Percentiles rank a stretch among this genome's conserved stretches.
phyloP scores from a whole-genome alignment of 2,797 vertebrate species.

The Ispidina lecontei region DNA sequence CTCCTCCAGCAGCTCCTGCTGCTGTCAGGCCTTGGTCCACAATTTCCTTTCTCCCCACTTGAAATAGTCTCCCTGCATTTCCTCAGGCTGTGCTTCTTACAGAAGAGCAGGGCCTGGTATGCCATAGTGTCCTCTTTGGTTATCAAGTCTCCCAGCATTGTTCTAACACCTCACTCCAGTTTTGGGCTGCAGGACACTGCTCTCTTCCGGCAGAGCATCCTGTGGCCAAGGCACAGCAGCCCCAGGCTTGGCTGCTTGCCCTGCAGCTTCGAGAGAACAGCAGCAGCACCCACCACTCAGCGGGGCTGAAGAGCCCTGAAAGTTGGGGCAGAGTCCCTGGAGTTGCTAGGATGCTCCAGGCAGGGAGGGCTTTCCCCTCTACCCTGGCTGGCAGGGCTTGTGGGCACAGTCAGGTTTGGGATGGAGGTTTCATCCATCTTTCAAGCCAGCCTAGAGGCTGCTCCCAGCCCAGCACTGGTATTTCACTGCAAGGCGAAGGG shows the following conservation, averaged over 20 bases:
- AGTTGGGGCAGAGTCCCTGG: neutral
- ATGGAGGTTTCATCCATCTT: neutral
- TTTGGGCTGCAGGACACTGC: neutral
- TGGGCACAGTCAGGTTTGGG: neutral
- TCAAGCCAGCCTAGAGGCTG: neutral
- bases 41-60: neutral
- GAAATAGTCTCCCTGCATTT: accelerated
- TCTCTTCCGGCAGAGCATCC: neutral
- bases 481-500: neutral
- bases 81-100: neutral
- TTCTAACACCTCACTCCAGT: accelerated
- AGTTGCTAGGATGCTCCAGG: neutral
- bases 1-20: neutral
- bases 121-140: accelerated
- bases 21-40: neutral
- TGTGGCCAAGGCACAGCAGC: accelerated
- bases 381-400: neutral
- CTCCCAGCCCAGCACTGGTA: neutral
- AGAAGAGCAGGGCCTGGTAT: neutral
- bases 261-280: accelerated
- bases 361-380: neutral
- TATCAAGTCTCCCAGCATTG: neutral
- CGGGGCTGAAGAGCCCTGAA: neutral
- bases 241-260: neutral
- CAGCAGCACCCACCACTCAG: neutral